Evolutionary conservation across 2,113 vertebrate species (phyloP), one percentile per base, ranked within the genome.

Genomic region (Falcunculus frontatus): DNA sequence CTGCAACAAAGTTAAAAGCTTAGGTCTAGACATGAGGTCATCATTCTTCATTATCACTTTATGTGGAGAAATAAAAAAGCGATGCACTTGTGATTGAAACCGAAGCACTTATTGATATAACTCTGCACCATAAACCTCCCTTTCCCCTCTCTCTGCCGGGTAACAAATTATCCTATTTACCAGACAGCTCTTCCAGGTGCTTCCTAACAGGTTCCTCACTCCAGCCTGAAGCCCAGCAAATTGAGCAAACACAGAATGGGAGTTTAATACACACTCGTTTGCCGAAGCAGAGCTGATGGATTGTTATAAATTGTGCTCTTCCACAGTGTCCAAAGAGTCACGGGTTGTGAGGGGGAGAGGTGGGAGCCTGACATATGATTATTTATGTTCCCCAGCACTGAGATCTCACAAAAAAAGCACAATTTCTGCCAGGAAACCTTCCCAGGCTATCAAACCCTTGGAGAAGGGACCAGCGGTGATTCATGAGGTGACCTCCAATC

Each of bases 11-110:
- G 64, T 96, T 98, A 97, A 98, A 97, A 98, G 94, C 90, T 94
- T 92, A 89, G 91, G 93, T 97, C 94, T 97, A 97, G 97, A 97
- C 97, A 94, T 97, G 96, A 97, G 94, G 92, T 97, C 96, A 97
- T 97, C 90, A 96, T 90, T 96, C 91, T 98, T 96, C 93, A 96
- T 97, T 98, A 97, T 93, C 79, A 95, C 83, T 60, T 96, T 93
- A 90, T 80, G 84, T 84, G 82, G 73, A 91, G 89, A 74, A 94
- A 94, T 95, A 92, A 86, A 95, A 92, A 84, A 93, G 69, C 26
- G 20, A 87, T 92, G 96, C 63, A 17, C 57, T 94, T 50, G 57
- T 94, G 84, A 96, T 91, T 95, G 97, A 97, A 97, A 90, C 57
- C 77, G 13, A 84, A 77, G 49, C 89, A 87, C 52, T 93, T 93